These are phyloP conservation scores for Euphydryas editha DNA, from an alignment of 2,888 invertebrate genomes.

Conservation along the genomic window DNA sequence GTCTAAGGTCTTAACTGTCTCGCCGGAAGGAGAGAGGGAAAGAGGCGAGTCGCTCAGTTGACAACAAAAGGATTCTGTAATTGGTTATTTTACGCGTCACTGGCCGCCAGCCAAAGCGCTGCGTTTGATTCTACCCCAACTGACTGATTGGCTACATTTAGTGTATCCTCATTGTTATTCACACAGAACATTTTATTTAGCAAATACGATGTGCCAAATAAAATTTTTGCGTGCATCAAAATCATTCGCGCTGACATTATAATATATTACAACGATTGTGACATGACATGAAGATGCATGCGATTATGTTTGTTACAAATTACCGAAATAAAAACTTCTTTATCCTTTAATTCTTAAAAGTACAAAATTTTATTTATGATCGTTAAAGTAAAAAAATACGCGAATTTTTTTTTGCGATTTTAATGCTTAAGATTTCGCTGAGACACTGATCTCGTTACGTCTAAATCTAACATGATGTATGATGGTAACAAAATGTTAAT, in stretches of 20 bases:
- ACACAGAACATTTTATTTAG: constrained; percentile 50
- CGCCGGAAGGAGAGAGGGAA: constrained; percentile 40
- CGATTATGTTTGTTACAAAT: constrained; percentile 28
- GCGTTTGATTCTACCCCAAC: constrained; percentile 54
- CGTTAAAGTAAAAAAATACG: neutral
- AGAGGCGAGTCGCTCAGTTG: constrained; percentile 49
- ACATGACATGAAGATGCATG: constrained; percentile 25
- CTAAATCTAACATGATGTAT: neutral
- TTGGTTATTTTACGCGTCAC: constrained; percentile 65
- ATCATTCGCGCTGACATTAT: constrained; percentile 40
- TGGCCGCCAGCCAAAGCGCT: constrained; percentile 56
- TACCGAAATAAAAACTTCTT: constrained; percentile 23
- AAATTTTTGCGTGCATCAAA: constrained; percentile 43
- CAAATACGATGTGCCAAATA: constrained; percentile 43
- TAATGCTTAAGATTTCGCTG: neutral
- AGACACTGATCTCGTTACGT: constrained; percentile 10
- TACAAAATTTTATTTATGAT: neutral
- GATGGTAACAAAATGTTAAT: constrained; percentile 10
- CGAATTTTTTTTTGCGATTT: neutral
- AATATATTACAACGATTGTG: constrained; percentile 26
- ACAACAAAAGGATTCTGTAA: constrained; percentile 62
- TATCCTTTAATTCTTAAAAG: neutral
- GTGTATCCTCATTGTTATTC: constrained; percentile 55
- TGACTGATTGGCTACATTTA: constrained; percentile 50
- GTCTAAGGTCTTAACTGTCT: constrained; percentile 38